These are phyloP conservation scores for Isotomurus palustris DNA, from an alignment of 2,888 invertebrate genomes.

Conservation along the genomic window DNA sequence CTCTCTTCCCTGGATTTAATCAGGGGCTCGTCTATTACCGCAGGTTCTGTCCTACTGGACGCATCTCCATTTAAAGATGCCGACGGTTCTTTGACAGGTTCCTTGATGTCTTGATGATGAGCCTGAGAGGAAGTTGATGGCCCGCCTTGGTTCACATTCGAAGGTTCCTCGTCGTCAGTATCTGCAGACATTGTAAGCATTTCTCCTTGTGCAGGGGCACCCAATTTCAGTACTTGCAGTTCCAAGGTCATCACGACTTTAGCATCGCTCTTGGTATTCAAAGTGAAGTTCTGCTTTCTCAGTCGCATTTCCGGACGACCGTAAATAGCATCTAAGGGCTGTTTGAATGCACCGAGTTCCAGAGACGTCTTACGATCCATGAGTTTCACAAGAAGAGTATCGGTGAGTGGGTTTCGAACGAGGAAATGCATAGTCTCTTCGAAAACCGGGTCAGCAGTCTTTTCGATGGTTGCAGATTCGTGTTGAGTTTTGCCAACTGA, in stretches of 20 bases:
- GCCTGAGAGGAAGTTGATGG: neutral
- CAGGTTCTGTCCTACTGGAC: neutral
- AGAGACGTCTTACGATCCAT: constrained; percentile 41
- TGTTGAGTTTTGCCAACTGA: constrained; percentile 44
- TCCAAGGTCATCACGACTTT: constrained; percentile 42
- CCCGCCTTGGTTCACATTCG: constrained; percentile 4
- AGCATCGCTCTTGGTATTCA: constrained; percentile 41
- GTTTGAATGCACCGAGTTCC: constrained; percentile 44
- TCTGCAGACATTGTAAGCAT: constrained; percentile 20
- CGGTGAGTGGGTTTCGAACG: constrained; percentile 84
- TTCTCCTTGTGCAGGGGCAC: constrained; percentile 18
- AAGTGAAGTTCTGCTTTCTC: constrained; percentile 42
- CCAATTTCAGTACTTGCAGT: constrained; percentile 31
- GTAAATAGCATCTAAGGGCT: constrained; percentile 41
- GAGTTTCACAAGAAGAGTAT: constrained; percentile 77
- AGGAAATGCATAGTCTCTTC: constrained; percentile 93
- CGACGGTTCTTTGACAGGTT: neutral
- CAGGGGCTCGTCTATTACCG: constrained; percentile 2
- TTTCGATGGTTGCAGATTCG: constrained; percentile 22
- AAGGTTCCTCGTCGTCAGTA: constrained; percentile 29
- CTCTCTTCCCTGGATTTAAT: constrained; percentile 26
- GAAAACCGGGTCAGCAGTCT: constrained; percentile 77
- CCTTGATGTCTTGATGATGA: neutral
- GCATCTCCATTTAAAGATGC: neutral
- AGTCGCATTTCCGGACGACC: constrained; percentile 43